Conservation (phyloP, 2,797 vertebrate species). For the Champsocephalus esox region DNA sequence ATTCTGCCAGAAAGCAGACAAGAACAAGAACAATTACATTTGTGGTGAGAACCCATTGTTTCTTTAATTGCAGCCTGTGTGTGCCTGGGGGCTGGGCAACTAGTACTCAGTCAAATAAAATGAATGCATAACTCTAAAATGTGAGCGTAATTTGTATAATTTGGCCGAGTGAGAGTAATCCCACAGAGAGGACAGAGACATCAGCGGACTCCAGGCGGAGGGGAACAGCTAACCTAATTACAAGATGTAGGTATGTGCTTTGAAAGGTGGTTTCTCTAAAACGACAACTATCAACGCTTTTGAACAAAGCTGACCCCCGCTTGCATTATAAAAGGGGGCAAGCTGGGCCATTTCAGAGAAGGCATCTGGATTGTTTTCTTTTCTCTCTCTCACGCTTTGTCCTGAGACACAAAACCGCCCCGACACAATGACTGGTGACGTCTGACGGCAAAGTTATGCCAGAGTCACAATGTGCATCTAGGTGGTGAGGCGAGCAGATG, state of each 20-base stretch:
- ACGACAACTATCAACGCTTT: slow-evolving; percentile 53
- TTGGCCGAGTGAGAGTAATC: slow-evolving; percentile 27
- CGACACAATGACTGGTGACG: slow-evolving; percentile 78
- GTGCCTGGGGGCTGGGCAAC: slow-evolving; percentile 1
- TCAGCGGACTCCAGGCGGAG: slow-evolving; percentile 9
- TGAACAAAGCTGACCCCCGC: slow-evolving; percentile 65
- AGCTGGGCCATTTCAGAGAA: slow-evolving; percentile 59
- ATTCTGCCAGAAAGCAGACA: slow-evolving; percentile 14
- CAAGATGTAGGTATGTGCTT: slow-evolving; percentile 68
- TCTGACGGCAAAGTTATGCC: slow-evolving; percentile 72
- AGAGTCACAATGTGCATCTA: slow-evolving; percentile 75
- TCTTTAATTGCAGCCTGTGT: slow-evolving; percentile 39
- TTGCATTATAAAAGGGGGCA: slow-evolving; percentile 70
- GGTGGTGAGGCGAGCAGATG: slow-evolving; percentile 63
- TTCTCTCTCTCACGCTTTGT: slow-evolving; percentile 76
- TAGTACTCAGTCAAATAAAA: slow-evolving; percentile 35
- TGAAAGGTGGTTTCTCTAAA: slow-evolving; percentile 60
- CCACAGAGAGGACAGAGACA: slow-evolving; percentile 23
- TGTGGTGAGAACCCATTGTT: slow-evolving; percentile 42
- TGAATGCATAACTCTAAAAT: slow-evolving; percentile 15
- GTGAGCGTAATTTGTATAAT: slow-evolving; percentile 50
- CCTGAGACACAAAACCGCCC: slow-evolving; percentile 69
- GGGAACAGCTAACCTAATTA: slow-evolving; percentile 65
- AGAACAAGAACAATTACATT: slow-evolving; percentile 27
- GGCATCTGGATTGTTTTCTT: slow-evolving; percentile 76